A percentile compares a stretch with the other conserved stretches of the same genome.
These are phyloP conservation scores for Platorchestia sp. DNA, from an alignment of 1,140 invertebrate genomes.

Conservation along the genomic window DNA sequence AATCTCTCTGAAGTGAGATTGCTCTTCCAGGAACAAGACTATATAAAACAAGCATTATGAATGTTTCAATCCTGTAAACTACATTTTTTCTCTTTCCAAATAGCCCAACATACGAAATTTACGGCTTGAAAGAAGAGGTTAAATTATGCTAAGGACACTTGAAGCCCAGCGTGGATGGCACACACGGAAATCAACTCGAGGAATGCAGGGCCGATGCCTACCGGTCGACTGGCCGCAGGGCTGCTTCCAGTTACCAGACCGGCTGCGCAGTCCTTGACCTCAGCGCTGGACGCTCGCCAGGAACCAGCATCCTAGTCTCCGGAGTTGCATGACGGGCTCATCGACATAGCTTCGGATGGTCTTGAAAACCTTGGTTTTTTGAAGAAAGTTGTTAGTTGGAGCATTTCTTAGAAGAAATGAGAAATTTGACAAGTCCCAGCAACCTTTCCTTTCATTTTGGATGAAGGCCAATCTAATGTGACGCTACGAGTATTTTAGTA, in stretches of 20 bases:
- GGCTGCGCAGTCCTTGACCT: background rate
- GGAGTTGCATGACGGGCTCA: background rate
- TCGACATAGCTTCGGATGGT: background rate
- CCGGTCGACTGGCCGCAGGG: background rate
- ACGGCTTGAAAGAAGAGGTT: no score
- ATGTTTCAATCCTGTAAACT: no score
- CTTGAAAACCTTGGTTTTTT: background rate
- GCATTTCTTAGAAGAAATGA: background rate
- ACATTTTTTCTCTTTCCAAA: no score
- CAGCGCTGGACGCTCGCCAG: background rate
- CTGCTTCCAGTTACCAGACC: background rate
- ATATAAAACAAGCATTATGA: no score
- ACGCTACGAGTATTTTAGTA: no score
- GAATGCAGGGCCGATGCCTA: background rate
- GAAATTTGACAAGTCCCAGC: background rate
- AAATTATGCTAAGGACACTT: background rate
- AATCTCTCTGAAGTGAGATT: no score
- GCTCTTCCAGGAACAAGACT: no score
- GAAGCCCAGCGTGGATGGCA: no score
- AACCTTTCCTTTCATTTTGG: background rate
- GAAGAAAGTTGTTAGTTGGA: background rate
- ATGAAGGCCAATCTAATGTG: background rate
- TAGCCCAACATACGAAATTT: no score
- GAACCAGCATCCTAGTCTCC: background rate
- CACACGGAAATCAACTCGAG: background rate